Conservation (phyloP, 2,797 vertebrate genomes). For the Hybognathus amarus region DNA sequence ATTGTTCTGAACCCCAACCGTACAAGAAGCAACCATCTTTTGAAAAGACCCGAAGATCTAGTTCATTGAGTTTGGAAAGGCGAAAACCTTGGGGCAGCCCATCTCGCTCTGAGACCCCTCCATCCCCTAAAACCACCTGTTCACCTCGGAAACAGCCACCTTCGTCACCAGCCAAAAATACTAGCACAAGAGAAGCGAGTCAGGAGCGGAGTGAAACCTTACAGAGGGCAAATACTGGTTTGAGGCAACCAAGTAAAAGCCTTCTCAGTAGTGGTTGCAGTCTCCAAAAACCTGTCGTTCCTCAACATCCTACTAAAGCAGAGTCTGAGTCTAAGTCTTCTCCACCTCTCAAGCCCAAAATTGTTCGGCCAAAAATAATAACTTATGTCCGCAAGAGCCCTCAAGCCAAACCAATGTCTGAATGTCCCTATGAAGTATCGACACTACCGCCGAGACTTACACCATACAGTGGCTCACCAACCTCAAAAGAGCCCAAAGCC, state of each 20-base stretch:
- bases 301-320: conserved; percentile 69
- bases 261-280: conserved; percentile 72
- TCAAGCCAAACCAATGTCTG: conserved; percentile 76
- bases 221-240: conserved; percentile 70
- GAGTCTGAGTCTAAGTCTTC: conserved; percentile 76
- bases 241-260: conserved; percentile 81
- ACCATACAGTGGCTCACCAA: conserved; percentile 71
- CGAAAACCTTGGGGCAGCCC: conserved; percentile 79
- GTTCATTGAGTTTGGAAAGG: conserved; percentile 73
- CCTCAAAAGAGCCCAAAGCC: conserved; percentile 63
- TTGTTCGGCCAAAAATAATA: conserved; percentile 94
- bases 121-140: conserved; percentile 65
- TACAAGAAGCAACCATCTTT: conserved; percentile 72
- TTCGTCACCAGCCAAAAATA: conserved; percentile 71
- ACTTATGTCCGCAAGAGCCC: conserved; percentile 91
- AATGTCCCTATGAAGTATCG: conserved; percentile 68
- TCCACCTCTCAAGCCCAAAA: conserved; percentile 85
- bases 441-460: conserved; percentile 74
- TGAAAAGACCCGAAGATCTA: conserved; percentile 64
- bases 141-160: conserved; percentile 72
- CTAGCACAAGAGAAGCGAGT: conserved; percentile 70
- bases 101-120: conserved; percentile 69
- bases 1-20: conserved; percentile 42
- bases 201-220: conserved; percentile 67
- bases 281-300: conserved; percentile 83